Evolutionary conservation across 2,888 invertebrate genomes (phyloP).

Genomic region (Rhamphomyia laevipes): DNA sequence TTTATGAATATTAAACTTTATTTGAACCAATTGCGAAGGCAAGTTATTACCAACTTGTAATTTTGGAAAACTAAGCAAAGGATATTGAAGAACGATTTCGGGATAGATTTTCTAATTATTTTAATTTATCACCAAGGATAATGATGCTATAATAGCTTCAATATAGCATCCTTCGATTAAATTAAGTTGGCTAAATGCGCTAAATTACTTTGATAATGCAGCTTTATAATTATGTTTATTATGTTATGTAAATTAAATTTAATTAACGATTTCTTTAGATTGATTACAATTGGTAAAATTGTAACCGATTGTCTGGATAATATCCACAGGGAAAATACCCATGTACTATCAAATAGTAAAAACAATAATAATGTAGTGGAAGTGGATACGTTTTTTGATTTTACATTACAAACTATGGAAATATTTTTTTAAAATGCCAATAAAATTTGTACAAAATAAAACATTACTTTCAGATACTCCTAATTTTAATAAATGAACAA

Average conservation of each 20-base stretch:
- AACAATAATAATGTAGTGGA: no score
- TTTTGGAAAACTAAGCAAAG: no score
- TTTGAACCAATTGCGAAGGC: conserved; percentile 11
- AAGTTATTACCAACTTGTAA: conserved; percentile 8
- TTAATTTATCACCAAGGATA: conserved; percentile 6
- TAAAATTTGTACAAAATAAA: background rate
- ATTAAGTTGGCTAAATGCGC: conserved; percentile 10
- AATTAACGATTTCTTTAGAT: no score
- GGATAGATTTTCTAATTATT: conserved; percentile 9
- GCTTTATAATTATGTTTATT: no score
- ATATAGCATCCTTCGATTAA: conserved; percentile 12
- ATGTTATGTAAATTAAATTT: no score
- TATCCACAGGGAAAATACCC: background rate
- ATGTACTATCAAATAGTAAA: background rate
- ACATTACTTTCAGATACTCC: background rate
- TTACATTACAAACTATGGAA: background rate
- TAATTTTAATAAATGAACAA: no score
- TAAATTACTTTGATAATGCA: background rate
- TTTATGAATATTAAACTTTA: conserved; percentile 11
- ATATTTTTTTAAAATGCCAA: conserved; percentile 2
- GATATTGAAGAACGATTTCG: conserved; percentile 7
- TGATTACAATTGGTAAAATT: no score
- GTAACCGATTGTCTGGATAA: no score
- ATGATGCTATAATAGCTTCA: conserved; percentile 11
- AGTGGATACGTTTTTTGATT: no score